phyloP scores from a whole-genome alignment of 1,140 invertebrate genomes.

The Maconellicoccus hirsutus region DNA sequence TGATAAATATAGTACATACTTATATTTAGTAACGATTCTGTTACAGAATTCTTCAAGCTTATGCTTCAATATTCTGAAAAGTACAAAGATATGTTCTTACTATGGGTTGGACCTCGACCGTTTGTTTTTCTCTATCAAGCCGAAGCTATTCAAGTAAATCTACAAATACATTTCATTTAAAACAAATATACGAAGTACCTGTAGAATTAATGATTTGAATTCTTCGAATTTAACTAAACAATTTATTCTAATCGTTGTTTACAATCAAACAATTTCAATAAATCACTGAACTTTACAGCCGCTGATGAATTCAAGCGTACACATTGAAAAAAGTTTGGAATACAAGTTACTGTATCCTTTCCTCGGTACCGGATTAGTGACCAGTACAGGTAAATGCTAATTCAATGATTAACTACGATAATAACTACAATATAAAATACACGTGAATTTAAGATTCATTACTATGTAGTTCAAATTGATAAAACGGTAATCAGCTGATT shows the following conservation, averaged over 20 bases:
- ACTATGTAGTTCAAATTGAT: no score
- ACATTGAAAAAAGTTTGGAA: constrained; percentile 57
- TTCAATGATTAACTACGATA: no score
- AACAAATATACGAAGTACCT: no score
- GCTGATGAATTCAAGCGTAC: constrained; percentile 54
- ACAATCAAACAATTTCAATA: not conserved
- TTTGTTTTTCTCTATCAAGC: constrained; percentile 23
- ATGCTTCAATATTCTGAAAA: constrained; percentile 16
- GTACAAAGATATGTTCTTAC: constrained; percentile 21
- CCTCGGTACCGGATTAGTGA: constrained; percentile 64
- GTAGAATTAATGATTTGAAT: no score
- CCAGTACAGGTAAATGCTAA: constrained; percentile 41
- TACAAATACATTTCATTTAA: not conserved
- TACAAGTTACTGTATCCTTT: constrained; percentile 64
- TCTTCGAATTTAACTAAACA: no score
- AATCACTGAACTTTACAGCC: no score
- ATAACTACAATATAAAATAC: no score
- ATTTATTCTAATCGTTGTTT: no score
- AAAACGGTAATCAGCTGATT: no score
- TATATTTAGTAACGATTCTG: not conserved
- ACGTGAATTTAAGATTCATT: no score
- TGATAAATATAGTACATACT: no score
- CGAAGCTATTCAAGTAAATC: constrained; percentile 24
- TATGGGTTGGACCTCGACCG: constrained; percentile 26
- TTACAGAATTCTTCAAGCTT: constrained; percentile 25